These are phyloP conservation scores for Elgonia sp. DNA, from an alignment of 2,888 invertebrate genomes.

Conservation along the genomic window DNA sequence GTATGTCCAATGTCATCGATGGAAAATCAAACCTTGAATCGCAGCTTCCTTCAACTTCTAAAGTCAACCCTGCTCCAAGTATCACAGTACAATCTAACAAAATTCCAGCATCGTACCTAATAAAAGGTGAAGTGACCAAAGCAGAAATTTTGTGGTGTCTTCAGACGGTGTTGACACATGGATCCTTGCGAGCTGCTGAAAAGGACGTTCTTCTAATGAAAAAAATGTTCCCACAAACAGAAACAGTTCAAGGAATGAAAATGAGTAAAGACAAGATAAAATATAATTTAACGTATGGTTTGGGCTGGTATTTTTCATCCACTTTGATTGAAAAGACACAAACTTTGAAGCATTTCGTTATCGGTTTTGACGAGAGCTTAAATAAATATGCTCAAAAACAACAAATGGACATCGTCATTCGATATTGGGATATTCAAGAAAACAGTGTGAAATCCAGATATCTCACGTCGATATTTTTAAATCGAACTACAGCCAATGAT, in stretches of 20 bases:
- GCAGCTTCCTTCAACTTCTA: no score
- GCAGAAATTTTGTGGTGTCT: conserved; percentile 41
- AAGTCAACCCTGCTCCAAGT: no score
- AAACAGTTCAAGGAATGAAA: conserved; percentile 63
- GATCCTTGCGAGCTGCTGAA: conserved; percentile 55
- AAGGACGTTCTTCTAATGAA: neutral
- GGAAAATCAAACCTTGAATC: no score
- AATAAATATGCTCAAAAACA: conserved; percentile 74
- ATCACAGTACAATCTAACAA: no score
- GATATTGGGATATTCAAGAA: conserved; percentile 75
- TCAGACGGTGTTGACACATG: conserved; percentile 74
- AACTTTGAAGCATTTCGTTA: conserved; percentile 46
- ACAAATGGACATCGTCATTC: conserved; percentile 79
- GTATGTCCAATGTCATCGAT: no score
- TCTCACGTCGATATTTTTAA: neutral
- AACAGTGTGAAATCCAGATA: conserved; percentile 61
- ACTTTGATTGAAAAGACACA: neutral
- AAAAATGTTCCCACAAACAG: conserved; percentile 15
- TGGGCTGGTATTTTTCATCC: neutral
- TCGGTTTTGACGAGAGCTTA: conserved; percentile 75
- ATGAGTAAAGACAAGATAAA: neutral
- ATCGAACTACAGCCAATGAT: neutral
- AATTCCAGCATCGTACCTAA: no score
- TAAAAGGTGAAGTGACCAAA: conserved; percentile 4
- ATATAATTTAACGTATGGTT: conserved; percentile 5